Conservation (phyloP, 2,113 vertebrate species). For the Hiodon tergisus region DNA sequence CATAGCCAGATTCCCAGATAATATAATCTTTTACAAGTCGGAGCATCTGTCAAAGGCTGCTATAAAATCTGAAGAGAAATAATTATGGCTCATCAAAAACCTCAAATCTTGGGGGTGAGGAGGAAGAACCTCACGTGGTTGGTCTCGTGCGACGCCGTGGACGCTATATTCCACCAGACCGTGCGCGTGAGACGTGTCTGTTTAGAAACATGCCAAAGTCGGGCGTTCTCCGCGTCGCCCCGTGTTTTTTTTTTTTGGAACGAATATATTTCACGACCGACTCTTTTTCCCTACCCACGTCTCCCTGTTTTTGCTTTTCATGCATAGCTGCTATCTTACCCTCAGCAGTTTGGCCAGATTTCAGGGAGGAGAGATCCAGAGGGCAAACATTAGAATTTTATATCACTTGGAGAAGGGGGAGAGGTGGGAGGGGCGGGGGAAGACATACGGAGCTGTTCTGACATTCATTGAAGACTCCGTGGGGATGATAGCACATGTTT, state of each 20-base stretch:
- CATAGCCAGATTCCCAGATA: slow-evolving; percentile 35
- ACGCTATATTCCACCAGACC: slow-evolving; percentile 14
- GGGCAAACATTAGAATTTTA: slow-evolving; percentile 57
- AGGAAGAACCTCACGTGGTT: slow-evolving; percentile 7
- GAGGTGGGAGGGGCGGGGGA: slow-evolving; percentile 58
- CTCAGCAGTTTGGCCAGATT: slow-evolving; percentile 76
- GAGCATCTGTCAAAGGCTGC: slow-evolving; percentile 43
- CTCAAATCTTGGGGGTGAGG: slow-evolving; percentile 26
- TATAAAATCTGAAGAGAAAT: slow-evolving; percentile 44
- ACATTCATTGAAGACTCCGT: slow-evolving; percentile 77
- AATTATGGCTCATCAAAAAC: slow-evolving; percentile 42
- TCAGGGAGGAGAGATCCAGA: slow-evolving; percentile 65
- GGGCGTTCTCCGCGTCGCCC: slow-evolving; percentile 6
- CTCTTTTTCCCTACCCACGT: slow-evolving; percentile 31
- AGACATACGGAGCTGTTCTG: slow-evolving; percentile 79
- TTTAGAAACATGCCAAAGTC: slow-evolving; percentile 19
- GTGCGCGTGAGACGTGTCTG: slow-evolving; percentile 15
- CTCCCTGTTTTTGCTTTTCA: slow-evolving; percentile 54
- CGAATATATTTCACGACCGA: slow-evolving; percentile 41
- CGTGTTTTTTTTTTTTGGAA: slow-evolving; percentile 6
- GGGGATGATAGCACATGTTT: slow-evolving; percentile 82
- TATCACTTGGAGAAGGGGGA: slow-evolving; percentile 54
- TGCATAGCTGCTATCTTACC: slow-evolving; percentile 79
- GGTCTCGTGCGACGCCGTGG: neutral
- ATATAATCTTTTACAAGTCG: slow-evolving; percentile 42